These are phyloP conservation scores for Enteromius mattozi DNA, from an alignment of 2,797 vertebrate species.

Conservation along the genomic window DNA sequence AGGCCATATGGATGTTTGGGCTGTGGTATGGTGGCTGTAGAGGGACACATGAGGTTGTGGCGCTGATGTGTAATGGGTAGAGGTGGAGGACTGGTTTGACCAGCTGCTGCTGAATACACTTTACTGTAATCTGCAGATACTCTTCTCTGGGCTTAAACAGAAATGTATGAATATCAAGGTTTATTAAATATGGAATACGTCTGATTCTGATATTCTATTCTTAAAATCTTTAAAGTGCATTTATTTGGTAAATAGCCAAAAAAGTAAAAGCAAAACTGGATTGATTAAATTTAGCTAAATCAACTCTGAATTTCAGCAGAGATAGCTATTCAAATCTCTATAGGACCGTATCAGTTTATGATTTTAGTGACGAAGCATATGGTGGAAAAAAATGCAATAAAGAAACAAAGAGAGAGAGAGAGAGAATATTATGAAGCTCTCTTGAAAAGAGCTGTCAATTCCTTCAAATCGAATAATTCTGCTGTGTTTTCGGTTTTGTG, in stretches of 20 bases:
- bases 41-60: constrained; percentile 43
- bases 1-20: constrained; percentile 57
- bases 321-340: not conserved
- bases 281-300: not conserved
- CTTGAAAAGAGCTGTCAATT: constrained; percentile 48
- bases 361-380: not conserved
- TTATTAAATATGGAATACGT: not conserved
- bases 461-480: constrained; percentile 48
- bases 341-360: not conserved
- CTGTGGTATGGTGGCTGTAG: constrained; percentile 25
- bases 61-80: constrained; percentile 23
- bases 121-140: not conserved
- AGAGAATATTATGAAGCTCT: not conserved
- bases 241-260: not conserved
- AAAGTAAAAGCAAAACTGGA: not conserved
- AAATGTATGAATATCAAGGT: not conserved
- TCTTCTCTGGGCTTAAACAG: not conserved
- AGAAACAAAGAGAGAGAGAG: constrained; percentile 3
- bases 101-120: constrained; percentile 35
- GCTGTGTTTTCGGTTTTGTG: constrained; percentile 48
- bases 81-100: not conserved
- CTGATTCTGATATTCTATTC: not conserved
- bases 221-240: not conserved
- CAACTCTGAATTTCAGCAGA: constrained; percentile 1
- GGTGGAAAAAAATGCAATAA: constrained; percentile 12